Evolutionary conservation across 2,888 invertebrate genomes (phyloP), one percentile per base, ranked within the genome.

Genomic region (Atethmia centrago): DNA sequence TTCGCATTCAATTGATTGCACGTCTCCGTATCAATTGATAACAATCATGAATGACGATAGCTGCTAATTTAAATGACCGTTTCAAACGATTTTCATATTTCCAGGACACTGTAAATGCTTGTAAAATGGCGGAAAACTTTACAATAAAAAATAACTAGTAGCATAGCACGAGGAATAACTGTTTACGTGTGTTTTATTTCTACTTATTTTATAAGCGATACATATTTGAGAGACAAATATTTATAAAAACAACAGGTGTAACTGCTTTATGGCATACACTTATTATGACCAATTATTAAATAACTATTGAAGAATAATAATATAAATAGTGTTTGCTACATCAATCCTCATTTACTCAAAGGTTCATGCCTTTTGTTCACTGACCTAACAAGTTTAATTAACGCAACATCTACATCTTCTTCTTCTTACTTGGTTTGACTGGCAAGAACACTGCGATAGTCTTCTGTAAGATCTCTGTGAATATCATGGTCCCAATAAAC

Each of bases 401-500:
- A 71, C 68, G 70, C 66, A 90, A 49, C 56, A 65, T 93, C 86
- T 94, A 91, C 67, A 90, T 91, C 81, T 95, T 95, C 84, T 95
- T 95, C 83, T 95, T 94, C 61, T 89, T 89, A 2, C 89, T 90
- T 16, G 90, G 91, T 65, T 84, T 88, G 0, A 85, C 82, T 2
- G 95, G 95, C 62, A 95, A 56, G 79, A 96, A 91, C 12, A 95
- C 40, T 2, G 88, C 88, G 0, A 96, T 85, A 19, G 94, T 92
- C 87, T 96, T 97, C 89, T 97, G 97, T 59, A 97, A 84, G 47
- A 98, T 90, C 92, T 99, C 99, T 0, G 99, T 98, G 91, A 99
- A 99, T 88, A 99, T 97, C 74, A 99, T 94, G 0, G 99, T 99
- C 7, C 99, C 99, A 3, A 97, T 93, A 92, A 99, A 99, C 1